Evolutionary conservation across 2,113 vertebrate genomes (phyloP).

Genomic region (Isurus oxyrinchus): DNA sequence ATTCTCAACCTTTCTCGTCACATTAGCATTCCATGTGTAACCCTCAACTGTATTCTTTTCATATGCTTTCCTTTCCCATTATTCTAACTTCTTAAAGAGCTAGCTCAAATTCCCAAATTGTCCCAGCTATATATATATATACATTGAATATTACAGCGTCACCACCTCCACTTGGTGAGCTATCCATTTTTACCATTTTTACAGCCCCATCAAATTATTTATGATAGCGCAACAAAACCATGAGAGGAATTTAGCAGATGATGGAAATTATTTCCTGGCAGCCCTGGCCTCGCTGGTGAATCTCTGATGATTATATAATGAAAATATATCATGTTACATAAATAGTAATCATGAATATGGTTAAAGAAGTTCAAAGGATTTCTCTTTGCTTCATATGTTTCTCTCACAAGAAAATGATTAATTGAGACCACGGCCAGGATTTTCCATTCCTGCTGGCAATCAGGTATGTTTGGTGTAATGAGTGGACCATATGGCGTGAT

Average conservation of each 20-base stretch:
- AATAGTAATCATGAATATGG: background rate
- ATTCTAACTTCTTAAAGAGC: background rate
- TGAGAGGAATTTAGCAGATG: background rate
- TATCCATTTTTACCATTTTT: background rate
- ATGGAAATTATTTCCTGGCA: background rate
- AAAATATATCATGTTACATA: background rate
- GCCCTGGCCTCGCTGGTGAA: background rate
- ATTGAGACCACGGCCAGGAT: background rate
- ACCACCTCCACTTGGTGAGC: background rate
- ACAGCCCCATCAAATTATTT: background rate
- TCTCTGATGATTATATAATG: background rate
- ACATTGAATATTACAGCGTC: background rate
- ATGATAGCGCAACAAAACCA: background rate
- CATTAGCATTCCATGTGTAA: background rate
- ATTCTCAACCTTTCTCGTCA: background rate
- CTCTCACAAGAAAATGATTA: background rate
- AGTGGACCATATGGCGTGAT: too few relatives aligned
- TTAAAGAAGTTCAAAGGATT: background rate
- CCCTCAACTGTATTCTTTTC: background rate
- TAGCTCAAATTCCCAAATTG: background rate
- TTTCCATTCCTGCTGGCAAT: too few relatives aligned
- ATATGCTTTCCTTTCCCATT: background rate
- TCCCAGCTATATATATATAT: background rate
- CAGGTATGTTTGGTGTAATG: too few relatives aligned
- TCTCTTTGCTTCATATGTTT: background rate